Base-by-base conservation (phyloP, 2,797 vertebrate genomes). In the Enteromius mattozi region DNA sequence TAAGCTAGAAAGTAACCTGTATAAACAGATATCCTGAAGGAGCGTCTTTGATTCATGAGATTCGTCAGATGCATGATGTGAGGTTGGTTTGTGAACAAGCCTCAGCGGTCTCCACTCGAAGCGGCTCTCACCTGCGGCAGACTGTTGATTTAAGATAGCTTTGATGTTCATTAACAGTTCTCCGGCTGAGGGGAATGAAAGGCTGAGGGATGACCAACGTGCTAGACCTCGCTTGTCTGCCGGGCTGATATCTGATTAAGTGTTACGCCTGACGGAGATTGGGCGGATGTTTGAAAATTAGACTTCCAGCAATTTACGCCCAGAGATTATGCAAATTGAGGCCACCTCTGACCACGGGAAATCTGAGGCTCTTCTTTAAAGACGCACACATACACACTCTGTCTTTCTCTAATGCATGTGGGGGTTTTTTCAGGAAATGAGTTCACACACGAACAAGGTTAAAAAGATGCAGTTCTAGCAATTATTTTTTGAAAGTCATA, bases 231-330 rank as follows among this genome's bases (percentile, higher is more conserved):
- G 70, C 86, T 80, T 47, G 84, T 51, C 80, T 80, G 69, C 51
- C 3, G 61, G 74, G 88, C 92, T 95, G 94, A 94, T 95, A 95
- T 90, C 93, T 96, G 95, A 96, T 96, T 96, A 96, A 96, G 96
- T 95, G 95, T 95, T 95, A 94, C 92, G 95, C 94, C 94, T 95
- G 93, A 45, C 88, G 49, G 85, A 86, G 88, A 86, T 86, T 86
- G 79, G 77, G 86, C 91, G 70, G 91, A 92, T 89, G 88, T 90
- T 91, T 91, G 94, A 93, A 95, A 94, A 96, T 95, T 93, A 94
- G 93, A 95, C 93, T 91, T 86, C 91, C 94, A 93, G 93, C 94
- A 93, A 94, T 95, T 96, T 93, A 94, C 92, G 93, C 91, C 74
- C 0, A 63, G 85, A 94, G 92, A 93, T 86, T 87, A 86, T 83